Evolutionary conservation across 2,113 vertebrate genomes (phyloP), one percentile per base, ranked within the genome.

Genomic region (Miniopterus natalensis): DNA sequence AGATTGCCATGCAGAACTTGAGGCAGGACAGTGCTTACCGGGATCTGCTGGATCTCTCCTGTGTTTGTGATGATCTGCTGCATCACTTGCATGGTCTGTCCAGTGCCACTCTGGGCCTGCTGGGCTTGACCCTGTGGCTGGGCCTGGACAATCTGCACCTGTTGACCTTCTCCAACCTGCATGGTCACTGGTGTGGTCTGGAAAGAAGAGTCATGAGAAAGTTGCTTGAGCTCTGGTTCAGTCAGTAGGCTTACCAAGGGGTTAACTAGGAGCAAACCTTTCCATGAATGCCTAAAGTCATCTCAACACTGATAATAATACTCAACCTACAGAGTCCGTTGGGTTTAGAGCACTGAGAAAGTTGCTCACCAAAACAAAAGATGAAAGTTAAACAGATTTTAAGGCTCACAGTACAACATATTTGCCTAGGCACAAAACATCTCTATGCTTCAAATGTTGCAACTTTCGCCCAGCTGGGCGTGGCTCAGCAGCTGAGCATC

Each of bases 51-150:
- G 98, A 99, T 99, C 96, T 99, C 99, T 23, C 99, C 99, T 0
- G 99, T 99, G 98, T 99, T 99, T 97, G 99, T 99, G 98, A 99
- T 99, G 98, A 99, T 99, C 98, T 99, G 99, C 97, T 99, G 99
- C 99, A 99, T 99, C 97, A 99, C 99, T 96, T 99, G 99, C 99
- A 99, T 99, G 97, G 99, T 99, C 98, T 99, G 99, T 11, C 99
- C 99, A 0, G 98, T 98, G 31, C 99, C 94, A 0, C 99, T 98
- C 97, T 99, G 99, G 3, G 98, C 99, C 29, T 99, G 98, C 97
- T 99, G 99, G 20, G 80, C 98, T 95, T 99, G 99, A 47, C 99
- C 99, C 97, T 99, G 99, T 0, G 99, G 98, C 88, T 99, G 98
- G 2, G 99, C 99, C 97, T 99, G 99, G 73, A 99, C 99, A 6